phyloP scores from a whole-genome alignment of 2,888 invertebrate genomes.

The Drosophila gaucha region DNA sequence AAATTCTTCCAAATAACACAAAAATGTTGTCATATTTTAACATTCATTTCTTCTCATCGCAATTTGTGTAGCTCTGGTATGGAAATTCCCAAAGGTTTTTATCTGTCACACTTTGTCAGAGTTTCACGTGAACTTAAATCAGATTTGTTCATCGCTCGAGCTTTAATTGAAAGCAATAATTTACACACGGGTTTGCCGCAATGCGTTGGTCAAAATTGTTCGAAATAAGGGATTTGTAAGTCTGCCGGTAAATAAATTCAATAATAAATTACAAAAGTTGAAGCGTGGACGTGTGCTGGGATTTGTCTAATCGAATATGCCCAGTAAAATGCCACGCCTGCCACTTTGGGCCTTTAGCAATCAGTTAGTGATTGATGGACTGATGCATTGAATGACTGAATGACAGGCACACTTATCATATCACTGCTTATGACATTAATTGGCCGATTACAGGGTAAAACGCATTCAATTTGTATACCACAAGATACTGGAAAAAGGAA shows the following conservation, averaged over 20 bases:
- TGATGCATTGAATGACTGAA: conserved; percentile 14
- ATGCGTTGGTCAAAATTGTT: conserved; percentile 23
- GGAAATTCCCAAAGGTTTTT: conserved; percentile 1
- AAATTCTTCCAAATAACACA: not conserved
- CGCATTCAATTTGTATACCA: conserved; percentile 17
- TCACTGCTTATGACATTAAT: conserved; percentile 54
- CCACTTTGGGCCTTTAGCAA: not conserved
- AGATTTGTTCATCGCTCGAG: conserved; percentile 47
- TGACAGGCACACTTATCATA: conserved; percentile 31
- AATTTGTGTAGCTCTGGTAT: not conserved
- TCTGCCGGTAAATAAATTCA: conserved; percentile 73
- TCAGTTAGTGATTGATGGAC: conserved; percentile 8
- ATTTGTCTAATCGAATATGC: conserved; percentile 74
- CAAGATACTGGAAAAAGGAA: not conserved
- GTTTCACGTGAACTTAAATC: conserved; percentile 60
- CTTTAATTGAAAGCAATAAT: conserved; percentile 68
- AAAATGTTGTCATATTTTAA: not conserved
- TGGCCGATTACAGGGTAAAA: conserved; percentile 41
- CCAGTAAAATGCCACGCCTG: conserved; percentile 37
- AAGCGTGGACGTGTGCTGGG: conserved; percentile 43
- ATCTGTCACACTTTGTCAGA: conserved; percentile 5
- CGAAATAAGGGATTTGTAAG: conserved; percentile 57
- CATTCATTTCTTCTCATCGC: not conserved
- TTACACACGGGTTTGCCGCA: conserved; percentile 59
- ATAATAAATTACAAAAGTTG: conserved; percentile 76